These are phyloP conservation scores for Phenganax stokvisi DNA, from an alignment of 92 coral and sea anemone genomes.

Conservation along the genomic window DNA sequence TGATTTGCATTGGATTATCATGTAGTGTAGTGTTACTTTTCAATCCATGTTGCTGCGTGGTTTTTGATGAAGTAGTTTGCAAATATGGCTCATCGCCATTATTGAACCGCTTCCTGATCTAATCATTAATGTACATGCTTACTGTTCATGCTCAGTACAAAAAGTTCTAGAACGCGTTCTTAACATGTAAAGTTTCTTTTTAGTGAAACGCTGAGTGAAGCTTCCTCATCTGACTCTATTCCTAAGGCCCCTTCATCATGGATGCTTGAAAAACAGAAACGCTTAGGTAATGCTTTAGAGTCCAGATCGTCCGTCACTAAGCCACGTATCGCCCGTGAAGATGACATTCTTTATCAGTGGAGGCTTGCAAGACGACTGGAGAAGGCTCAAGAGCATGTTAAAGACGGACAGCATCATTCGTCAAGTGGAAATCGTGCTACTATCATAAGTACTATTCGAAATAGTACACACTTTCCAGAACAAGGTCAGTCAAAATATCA, in stretches of 20 bases:
- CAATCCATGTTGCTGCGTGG: no score
- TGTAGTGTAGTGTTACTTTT: no score
- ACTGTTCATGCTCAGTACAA: neutral
- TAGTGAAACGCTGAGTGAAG: constrained; percentile 34
- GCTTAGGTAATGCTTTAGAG: neutral
- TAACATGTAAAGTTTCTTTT: neutral
- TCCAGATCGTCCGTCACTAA: constrained; percentile 20
- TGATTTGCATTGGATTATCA: no score
- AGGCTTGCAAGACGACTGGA: constrained; percentile 89
- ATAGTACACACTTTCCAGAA: neutral
- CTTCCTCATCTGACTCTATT: constrained; percentile 24
- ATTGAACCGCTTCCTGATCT: neutral
- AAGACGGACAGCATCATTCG: neutral
- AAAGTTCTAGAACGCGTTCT: neutral
- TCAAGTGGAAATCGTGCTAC: neutral
- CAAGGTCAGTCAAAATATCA: constrained; percentile 3
- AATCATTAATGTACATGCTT: neutral
- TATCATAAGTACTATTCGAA: neutral
- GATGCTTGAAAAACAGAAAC: constrained; percentile 31
- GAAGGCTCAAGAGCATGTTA: constrained; percentile 68
- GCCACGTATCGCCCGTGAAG: constrained; percentile 64
- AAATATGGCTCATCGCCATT: no score
- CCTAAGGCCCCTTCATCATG: constrained; percentile 38
- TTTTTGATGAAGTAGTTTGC: no score
- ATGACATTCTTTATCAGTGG: constrained; percentile 97